Percentiles rank a stretch among this genome's conserved stretches.
phyloP scores from a whole-genome alignment of 2,888 invertebrate species.

The Pyrrhosoma nymphula region DNA sequence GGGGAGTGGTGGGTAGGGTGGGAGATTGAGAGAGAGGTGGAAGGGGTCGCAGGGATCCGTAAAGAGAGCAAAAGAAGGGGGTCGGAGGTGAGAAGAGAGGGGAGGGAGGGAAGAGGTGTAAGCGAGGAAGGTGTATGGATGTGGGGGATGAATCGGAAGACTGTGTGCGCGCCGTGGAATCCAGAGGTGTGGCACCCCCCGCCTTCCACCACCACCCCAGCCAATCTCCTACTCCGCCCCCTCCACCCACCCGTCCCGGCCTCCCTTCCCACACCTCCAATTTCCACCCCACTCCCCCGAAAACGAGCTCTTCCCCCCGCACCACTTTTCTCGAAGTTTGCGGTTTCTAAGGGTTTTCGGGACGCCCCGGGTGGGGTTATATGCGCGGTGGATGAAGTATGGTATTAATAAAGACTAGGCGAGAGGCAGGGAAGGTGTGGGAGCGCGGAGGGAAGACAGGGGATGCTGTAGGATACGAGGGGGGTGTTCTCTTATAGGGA shows the following conservation, averaged over 20 bases:
- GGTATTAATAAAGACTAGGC: slow-evolving; percentile 26
- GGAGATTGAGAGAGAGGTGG: background rate
- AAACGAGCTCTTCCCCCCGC: background rate
- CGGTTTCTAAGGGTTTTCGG: slow-evolving; percentile 32
- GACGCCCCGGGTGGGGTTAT: slow-evolving; percentile 27
- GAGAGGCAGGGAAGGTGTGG: background rate
- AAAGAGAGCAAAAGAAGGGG: background rate
- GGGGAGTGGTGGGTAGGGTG: background rate
- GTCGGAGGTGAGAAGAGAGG: background rate
- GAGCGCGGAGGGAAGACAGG: background rate
- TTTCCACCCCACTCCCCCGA: background rate
- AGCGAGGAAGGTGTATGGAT: background rate
- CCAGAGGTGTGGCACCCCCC: background rate
- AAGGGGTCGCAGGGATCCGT: background rate
- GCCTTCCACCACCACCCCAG: background rate
- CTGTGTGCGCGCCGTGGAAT: background rate
- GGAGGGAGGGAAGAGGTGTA: background rate
- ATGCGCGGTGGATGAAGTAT: slow-evolving; percentile 22
- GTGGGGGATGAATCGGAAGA: slow-evolving; percentile 5
- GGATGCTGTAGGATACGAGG: background rate
- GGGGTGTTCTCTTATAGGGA: background rate
- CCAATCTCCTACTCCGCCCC: background rate
- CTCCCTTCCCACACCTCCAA: background rate
- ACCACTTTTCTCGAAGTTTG: slow-evolving; percentile 29
- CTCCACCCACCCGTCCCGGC: background rate